Conservation (phyloP, 2,797 vertebrate species). For the Crenichthys baileyi region DNA sequence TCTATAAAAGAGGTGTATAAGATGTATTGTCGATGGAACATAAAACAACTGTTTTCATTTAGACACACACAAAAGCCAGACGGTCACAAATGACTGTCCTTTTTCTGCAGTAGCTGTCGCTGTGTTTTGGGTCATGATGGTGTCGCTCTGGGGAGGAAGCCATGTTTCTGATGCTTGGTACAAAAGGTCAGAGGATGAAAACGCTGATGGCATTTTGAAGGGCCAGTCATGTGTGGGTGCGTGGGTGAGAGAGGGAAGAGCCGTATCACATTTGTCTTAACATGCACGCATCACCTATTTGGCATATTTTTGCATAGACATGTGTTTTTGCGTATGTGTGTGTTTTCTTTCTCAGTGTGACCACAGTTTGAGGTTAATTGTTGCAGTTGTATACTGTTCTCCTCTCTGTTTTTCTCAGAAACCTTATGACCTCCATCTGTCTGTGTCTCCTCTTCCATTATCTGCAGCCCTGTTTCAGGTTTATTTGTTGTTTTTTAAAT, state of each 20-base stretch:
- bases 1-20: background rate
- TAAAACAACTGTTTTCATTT: background rate
- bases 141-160: constrained; percentile 57
- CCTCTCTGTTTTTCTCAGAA: constrained; percentile 33
- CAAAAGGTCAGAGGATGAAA: constrained; percentile 69
- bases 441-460: constrained; percentile 32
- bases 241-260: constrained; percentile 6
- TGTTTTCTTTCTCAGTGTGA: background rate
- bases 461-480: constrained; percentile 12
- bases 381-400: constrained; percentile 37
- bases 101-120: constrained; percentile 30
- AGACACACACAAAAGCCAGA: background rate
- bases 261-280: constrained; percentile 32
- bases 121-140: constrained; percentile 41
- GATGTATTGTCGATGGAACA: background rate
- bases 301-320: constrained; percentile 19
- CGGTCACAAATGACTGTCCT: constrained; percentile 24
- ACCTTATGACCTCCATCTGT: constrained; percentile 47
- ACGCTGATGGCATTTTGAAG: constrained; percentile 62
- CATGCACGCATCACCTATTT: constrained; percentile 30
- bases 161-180: constrained; percentile 65
- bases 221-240: constrained; percentile 9
- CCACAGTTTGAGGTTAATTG: constrained; percentile 48
- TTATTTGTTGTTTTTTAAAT: background rate
- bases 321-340: constrained; percentile 22